Evolutionary conservation across 2,113 vertebrate genomes (phyloP).

Genomic region (Coreoperca whiteheadi): DNA sequence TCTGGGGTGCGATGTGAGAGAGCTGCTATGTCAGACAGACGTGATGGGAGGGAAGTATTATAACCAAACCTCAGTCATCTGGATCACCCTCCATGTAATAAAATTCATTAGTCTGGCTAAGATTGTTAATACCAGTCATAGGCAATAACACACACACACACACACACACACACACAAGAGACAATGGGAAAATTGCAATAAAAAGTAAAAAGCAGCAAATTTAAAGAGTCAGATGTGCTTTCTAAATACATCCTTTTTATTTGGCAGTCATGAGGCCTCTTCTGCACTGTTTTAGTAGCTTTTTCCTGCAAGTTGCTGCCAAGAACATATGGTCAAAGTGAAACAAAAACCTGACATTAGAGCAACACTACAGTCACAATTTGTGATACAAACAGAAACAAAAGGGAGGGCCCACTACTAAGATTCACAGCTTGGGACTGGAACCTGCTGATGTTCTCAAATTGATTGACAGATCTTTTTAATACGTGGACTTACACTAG

Average conservation of each 20-base stretch:
- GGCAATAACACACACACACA: constrained; percentile 22
- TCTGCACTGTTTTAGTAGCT: not conserved
- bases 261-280: constrained; percentile 19
- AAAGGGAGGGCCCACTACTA: not conserved
- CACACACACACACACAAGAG: not conserved
- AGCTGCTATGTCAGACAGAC: constrained; percentile 73
- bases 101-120: constrained; percentile 75
- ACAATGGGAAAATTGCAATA: constrained; percentile 52
- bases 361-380: constrained; percentile 1
- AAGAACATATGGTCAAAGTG: constrained; percentile 25
- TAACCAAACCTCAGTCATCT: constrained; percentile 64
- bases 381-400: constrained; percentile 7
- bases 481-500: not conserved
- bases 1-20: constrained; percentile 76
- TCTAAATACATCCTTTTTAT: constrained; percentile 46
- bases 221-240: constrained; percentile 49
- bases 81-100: constrained; percentile 60
- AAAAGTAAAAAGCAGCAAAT: constrained; percentile 49
- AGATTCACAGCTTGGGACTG: not conserved
- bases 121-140: constrained; percentile 62
- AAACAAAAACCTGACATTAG: constrained; percentile 6
- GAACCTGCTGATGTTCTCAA: not conserved
- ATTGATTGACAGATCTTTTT: not conserved
- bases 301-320: constrained; percentile 5
- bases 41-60: constrained; percentile 67